Evolutionary conservation across 2,113 vertebrate species (phyloP), one percentile per base, ranked within the genome.

Genomic region (Rhynchomys soricoides): DNA sequence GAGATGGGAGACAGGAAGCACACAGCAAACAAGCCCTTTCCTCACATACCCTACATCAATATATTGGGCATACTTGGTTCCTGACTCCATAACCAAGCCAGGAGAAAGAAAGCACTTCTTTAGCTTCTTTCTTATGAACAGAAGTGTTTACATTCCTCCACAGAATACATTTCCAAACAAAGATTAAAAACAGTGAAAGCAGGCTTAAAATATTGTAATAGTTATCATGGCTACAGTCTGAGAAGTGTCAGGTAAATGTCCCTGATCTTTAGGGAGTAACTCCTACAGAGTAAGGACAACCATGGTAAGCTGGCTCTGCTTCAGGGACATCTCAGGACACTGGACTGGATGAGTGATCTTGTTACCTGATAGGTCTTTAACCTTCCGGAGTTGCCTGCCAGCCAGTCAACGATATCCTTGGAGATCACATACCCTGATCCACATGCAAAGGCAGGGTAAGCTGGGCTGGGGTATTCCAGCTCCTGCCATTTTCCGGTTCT

Each of bases 401-500:
- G 98, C 99, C 99, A 99, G 95, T 99, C 98, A 52, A 99, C 99
- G 34, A 99, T 99, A 97, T 99, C 99, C 95, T 98, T 99, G 95
- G 99, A 99, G 96, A 99, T 99, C 91, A 99, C 99, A 0, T 99
- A 99, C 48, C 99, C 99, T 0, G 99, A 99, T 31, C 99, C 99
- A 66, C 99, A 99, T 1, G 99, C 99, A 48, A 99, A 99, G 7
- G 99, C 99, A 1, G 99, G 99, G 97, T 99, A 99, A 0, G 99
- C 99, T 0, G 99, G 99, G 94, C 99, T 99, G 3, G 99, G 98
- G 74, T 99, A 99, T 95, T 99, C 99, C 97, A 99, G 97, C 97
- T 99, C 99, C 98, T 99, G 99, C 99, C 99, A 99, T 97, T 99
- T 99, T 75, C 99, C 99, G 0, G 99, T 99, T 31, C 99, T 99